Evolutionary conservation across 2,113 vertebrate genomes (phyloP).

Genomic region (Helogale parvula): DNA sequence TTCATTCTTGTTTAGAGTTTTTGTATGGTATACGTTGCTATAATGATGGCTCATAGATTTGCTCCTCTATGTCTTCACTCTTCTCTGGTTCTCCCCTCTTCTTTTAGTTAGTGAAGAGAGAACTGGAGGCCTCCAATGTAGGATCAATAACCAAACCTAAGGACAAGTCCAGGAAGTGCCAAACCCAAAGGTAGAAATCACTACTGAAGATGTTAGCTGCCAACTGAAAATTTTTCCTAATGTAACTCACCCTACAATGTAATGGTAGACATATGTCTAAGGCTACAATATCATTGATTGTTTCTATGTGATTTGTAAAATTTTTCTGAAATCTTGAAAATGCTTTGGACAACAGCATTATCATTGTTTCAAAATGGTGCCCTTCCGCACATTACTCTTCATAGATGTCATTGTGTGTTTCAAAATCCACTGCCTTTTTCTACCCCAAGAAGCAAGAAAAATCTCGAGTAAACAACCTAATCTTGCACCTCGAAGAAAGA

Average conservation of each 20-base stretch:
- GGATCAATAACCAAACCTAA: neutral
- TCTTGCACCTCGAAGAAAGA: too few species aligned
- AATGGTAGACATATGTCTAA: neutral
- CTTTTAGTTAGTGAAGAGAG: neutral
- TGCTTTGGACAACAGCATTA: neutral
- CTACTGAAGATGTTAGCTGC: neutral
- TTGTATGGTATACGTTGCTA: neutral
- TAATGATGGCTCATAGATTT: neutral
- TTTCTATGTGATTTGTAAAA: slow-evolving; percentile 11
- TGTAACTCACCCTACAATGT: neutral
- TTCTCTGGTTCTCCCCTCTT: neutral
- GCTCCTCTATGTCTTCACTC: neutral
- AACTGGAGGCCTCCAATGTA: neutral
- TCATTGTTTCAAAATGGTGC: neutral
- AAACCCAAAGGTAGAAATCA: neutral
- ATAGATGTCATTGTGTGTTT: neutral
- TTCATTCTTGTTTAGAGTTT: neutral
- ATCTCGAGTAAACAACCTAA: too few species aligned
- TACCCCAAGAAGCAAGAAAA: neutral
- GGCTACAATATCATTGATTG: neutral
- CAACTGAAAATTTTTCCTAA: neutral
- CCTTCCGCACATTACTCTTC: neutral
- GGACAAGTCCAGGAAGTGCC: neutral
- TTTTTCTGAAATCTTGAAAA: neutral
- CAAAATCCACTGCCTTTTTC: neutral